Conservation (phyloP, 2,888 invertebrate species). For the Sinelater perroti region DNA sequence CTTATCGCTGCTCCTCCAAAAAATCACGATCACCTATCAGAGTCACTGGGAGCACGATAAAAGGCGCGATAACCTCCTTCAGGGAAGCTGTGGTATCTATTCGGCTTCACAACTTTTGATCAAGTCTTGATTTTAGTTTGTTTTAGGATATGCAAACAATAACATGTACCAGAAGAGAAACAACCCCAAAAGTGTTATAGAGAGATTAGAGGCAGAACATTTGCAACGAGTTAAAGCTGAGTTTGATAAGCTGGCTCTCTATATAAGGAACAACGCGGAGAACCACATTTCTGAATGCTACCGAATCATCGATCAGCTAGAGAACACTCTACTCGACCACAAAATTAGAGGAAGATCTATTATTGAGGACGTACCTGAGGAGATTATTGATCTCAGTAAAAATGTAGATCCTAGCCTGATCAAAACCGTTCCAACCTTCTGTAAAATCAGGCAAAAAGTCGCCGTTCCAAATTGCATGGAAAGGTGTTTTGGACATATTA, state of each 20-base stretch:
- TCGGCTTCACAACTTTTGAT: no score
- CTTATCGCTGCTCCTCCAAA: slow-evolving; percentile 48
- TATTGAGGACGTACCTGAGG: slow-evolving; percentile 29
- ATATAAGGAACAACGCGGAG: slow-evolving; percentile 42
- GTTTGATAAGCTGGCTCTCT: slow-evolving; percentile 45
- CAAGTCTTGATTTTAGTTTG: no score
- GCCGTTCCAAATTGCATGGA: no score
- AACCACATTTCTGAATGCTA: slow-evolving; percentile 42
- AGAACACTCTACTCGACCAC: slow-evolving; percentile 49
- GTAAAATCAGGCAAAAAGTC: no score
- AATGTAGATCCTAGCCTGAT: no score
- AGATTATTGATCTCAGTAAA: background rate
- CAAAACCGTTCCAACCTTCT: no score
- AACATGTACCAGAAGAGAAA: background rate
- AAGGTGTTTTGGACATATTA: background rate
- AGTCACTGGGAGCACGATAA: slow-evolving; percentile 54
- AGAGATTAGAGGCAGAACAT: slow-evolving; percentile 41
- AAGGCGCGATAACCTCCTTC: slow-evolving; percentile 41
- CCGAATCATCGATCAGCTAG: slow-evolving; percentile 45
- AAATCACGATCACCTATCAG: slow-evolving; percentile 53
- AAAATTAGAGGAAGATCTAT: slow-evolving; percentile 50
- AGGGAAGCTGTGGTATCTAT: background rate
- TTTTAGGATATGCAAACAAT: background rate
- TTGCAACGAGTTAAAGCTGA: slow-evolving; percentile 40
- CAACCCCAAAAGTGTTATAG: slow-evolving; percentile 25